Percentiles rank a stretch among this genome's conserved stretches.
phyloP scores from a whole-genome alignment of 1,140 invertebrate genomes.

The Lucilia sericata region DNA sequence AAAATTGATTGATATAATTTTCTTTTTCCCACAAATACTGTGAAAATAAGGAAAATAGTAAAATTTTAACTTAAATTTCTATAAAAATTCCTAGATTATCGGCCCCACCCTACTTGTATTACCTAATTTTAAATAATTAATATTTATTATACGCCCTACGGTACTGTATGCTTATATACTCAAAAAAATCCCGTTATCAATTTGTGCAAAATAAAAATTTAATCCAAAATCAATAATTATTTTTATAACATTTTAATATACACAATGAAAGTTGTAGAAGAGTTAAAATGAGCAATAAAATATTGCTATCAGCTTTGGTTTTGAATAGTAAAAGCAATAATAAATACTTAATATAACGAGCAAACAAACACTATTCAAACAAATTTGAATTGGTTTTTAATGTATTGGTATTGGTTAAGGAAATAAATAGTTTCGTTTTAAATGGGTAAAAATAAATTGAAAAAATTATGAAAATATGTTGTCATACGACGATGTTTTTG shows the following conservation, averaged over 20 bases:
- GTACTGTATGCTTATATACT: not conserved
- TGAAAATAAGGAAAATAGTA: too few relatives aligned
- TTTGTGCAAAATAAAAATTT: not conserved
- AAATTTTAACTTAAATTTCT: too few relatives aligned
- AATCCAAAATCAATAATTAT: not conserved
- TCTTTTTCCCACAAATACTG: too few relatives aligned
- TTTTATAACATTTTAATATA: not conserved
- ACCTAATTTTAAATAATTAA: not conserved
- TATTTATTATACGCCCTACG: not conserved
- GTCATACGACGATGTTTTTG: too few relatives aligned
- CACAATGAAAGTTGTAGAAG: not conserved
- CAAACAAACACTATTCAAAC: not conserved
- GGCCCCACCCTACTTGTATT: too few relatives aligned
- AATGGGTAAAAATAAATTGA: too few relatives aligned
- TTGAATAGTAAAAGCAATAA: conserved; percentile 13
- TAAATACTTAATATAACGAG: not conserved
- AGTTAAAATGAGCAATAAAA: not conserved
- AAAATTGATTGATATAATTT: too few relatives aligned
- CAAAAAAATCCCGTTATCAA: not conserved
- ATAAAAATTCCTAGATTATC: too few relatives aligned
- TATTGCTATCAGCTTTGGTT: not conserved
- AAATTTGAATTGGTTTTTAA: not conserved
- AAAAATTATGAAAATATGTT: too few relatives aligned
- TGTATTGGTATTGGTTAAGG: not conserved
- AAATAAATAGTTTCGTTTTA: not conserved